Evolutionary conservation across 2,113 vertebrate species (phyloP).

Genomic region (pig (Sus scrofa)): DNA sequence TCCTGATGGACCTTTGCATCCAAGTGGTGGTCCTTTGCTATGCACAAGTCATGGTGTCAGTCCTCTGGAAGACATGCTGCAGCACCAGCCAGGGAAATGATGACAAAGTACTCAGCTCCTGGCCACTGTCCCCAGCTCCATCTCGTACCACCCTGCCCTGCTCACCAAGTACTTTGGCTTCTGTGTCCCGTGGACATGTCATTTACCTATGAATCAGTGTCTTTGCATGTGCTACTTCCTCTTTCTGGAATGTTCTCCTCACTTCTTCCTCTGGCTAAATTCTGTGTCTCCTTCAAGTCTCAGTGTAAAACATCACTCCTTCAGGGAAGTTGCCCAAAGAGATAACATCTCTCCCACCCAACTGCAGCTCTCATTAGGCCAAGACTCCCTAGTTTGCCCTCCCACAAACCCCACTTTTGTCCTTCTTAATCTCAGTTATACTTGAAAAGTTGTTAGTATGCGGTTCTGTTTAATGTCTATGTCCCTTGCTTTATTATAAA

Average conservation of each 20-base stretch:
- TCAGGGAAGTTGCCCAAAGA: neutral
- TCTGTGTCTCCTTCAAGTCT: neutral
- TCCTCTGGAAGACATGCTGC: accelerated
- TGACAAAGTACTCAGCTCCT: neutral
- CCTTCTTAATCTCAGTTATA: neutral
- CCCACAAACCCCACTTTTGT: neutral
- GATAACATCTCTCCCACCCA: neutral
- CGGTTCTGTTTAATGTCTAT: neutral
- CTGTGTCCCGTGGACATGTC: neutral
- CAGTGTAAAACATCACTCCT: neutral
- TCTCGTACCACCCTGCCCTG: neutral
- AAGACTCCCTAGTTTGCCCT: neutral
- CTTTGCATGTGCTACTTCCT: neutral
- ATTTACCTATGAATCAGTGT: neutral
- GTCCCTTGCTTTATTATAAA: neutral
- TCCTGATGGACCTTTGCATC: neutral
- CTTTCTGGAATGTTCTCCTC: slow-evolving; percentile 7
- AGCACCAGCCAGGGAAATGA: neutral
- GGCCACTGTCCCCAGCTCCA: accelerated
- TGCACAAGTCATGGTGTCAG: neutral
- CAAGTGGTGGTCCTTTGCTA: neutral
- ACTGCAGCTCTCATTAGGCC: neutral
- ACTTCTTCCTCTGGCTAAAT: neutral
- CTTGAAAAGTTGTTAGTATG: neutral
- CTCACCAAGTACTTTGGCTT: neutral